These are phyloP conservation scores for Drosophila kohkoa DNA, from an alignment of 1,140 invertebrate species.

Conservation along the genomic window DNA sequence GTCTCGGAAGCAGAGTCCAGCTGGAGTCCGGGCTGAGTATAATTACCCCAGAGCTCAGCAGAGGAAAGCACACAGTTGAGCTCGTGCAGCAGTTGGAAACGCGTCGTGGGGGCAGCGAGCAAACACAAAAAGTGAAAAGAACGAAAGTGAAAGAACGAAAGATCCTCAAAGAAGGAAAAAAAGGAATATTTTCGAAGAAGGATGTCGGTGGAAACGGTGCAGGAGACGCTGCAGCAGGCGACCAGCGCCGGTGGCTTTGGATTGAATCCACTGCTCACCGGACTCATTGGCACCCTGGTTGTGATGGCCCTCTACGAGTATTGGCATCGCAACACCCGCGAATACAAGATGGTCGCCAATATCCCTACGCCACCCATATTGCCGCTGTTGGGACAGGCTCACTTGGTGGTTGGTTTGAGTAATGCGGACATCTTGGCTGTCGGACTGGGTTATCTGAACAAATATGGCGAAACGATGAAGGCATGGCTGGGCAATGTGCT, in stretches of 20 bases:
- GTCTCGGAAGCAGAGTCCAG: conserved; percentile 9
- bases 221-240: conserved; percentile 67
- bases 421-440: conserved; percentile 86
- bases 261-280: conserved; percentile 65
- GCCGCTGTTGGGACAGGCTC: conserved; percentile 87
- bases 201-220: conserved; percentile 76
- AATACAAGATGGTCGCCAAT: conserved; percentile 85
- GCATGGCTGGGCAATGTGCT: conserved; percentile 89
- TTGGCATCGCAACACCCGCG: conserved; percentile 72
- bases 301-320: conserved; percentile 70
- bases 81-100: conserved; percentile 38
- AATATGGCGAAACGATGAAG: conserved; percentile 87
- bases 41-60: conserved; percentile 29
- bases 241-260: conserved; percentile 37
- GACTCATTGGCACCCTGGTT: conserved; percentile 63
- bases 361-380: conserved; percentile 85
- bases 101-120: conserved; percentile 19
- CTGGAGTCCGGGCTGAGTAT: conserved; percentile 33
- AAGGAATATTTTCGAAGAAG: neutral
- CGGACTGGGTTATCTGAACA: conserved; percentile 84
- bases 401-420: conserved; percentile 85
- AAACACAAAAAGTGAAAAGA: neutral
- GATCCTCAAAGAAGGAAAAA: too few relatives aligned
- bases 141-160: neutral
- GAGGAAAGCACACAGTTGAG: conserved; percentile 54